Evolutionary conservation across 2,113 vertebrate species (phyloP), one percentile per base, ranked within the genome.

Genomic region (Pogona vitticeps): DNA sequence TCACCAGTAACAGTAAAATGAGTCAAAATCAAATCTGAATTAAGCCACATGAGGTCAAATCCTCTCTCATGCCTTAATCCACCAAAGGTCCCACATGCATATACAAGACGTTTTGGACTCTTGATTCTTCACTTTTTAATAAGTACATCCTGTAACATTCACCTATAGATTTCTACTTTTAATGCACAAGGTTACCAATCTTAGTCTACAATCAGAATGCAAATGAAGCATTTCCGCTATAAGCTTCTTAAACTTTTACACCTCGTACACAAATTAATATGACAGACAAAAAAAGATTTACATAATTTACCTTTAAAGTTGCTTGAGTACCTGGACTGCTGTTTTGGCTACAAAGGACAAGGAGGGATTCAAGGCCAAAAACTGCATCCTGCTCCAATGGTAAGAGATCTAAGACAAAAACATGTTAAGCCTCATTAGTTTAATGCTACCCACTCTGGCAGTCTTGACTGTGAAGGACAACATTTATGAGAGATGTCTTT

Each of bases 281-380:
- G 31, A 26, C 14, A 56, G 21, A 42, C 26, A 4, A 40, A 28
- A 13, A 21, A 52, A 61, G 17, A 73, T 6, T 15, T 28, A 52
- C 3, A 33, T 33, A 15, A 82, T 71, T 63, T 94, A 99, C 98
- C 98, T 99, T 99, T 89, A 99, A 97, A 15, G 97, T 98, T 42
- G 96, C 96, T 94, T 99, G 98, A 86, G 97, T 96, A 88, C 97
- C 96, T 56, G 97, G 86, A 91, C 97, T 97, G 86, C 96, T 96
- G 91, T 99, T 98, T 95, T 98, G 98, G 93, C 98, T 98, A 94
- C 98, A 99, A 68, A 99, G 97, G 91, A 98, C 97, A 95, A 99
- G 95, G 42, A 99, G 97, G 67, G 98, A 98, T 95, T 99, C 97
- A 89, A 99, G 96, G 82, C 97, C 98, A 93, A 98, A 97, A 82